Base-by-base conservation (phyloP, 2,888 invertebrate genomes). In the Nephrotoma appendiculata region DNA sequence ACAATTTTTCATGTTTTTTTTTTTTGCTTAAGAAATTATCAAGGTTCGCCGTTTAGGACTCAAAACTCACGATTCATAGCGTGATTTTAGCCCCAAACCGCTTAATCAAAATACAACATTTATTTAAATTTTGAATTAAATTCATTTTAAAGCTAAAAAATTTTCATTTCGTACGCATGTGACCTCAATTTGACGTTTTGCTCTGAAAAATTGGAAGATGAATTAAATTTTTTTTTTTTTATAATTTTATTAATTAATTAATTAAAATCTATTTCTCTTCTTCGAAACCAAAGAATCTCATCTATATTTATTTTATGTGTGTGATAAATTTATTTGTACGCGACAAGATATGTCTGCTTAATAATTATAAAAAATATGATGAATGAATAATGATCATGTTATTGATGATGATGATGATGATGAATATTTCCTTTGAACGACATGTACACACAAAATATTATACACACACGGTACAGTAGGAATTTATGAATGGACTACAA, bases 101-200 rank as follows among this genome's bases (percentile, higher is more conserved):
- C 15, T 57, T 57, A 6, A 19, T 48, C n/a, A 12, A 48, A 83
- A 83, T 48, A 83, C 19, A 7, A 5, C n/a, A 83, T 12, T 48
- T 48, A 12, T 48, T 11, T 19, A 83, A 19, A 44, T 45, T 44
- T 31, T 43, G 83, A 86, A 43, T 86, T 44, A 12, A 86, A 19
- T 19, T 19, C 0, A 43, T 43, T 83, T 19, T 42, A 43, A 15
- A 42, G 19, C 6, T n/a, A 43, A 43, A 1, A 85, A 41, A 85
- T 85, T 43, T 85, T 85, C 41, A 85, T 41, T 44, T 45, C 45
- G 43, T 44, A 86, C 85, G 83, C 92, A 92, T 92, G 92, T 92
- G 92, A 92, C 92, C 92, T 90, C 90, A 91, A 90, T 91, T 89
- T 90, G 90, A 90, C 90, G 89, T 90, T 90, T 89, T 88, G 88